Conservation (phyloP, 2,888 invertebrate genomes). For the Ecliptopera silaceata region DNA sequence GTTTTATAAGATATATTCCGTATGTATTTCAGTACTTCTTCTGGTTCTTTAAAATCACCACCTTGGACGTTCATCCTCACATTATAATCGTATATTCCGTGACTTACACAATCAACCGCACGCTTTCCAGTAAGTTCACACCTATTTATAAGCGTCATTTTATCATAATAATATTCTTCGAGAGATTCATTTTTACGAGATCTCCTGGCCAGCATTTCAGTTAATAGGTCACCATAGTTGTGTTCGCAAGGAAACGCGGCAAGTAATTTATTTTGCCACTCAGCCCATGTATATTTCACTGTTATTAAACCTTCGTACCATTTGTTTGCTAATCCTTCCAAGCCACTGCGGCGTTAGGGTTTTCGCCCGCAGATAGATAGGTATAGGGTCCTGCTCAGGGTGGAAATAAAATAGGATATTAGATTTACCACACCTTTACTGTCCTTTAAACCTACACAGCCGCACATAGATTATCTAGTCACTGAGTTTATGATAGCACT, state of each 20-base stretch:
- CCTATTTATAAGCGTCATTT: conserved; percentile 28
- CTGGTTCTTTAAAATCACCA: neutral
- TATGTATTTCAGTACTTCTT: neutral
- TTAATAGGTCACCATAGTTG: conserved; percentile 3
- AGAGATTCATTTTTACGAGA: conserved; percentile 21
- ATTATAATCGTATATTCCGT: neutral
- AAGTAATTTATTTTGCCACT: neutral
- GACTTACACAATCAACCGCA: conserved; percentile 27
- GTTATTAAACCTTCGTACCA: conserved; percentile 33
- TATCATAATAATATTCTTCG: conserved; percentile 33
- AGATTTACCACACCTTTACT: too few relatives aligned
- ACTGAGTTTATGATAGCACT: too few relatives aligned
- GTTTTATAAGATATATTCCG: neutral
- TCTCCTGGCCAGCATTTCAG: conserved; percentile 32
- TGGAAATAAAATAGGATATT: too few relatives aligned
- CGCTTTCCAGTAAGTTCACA: conserved; percentile 25
- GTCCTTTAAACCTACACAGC: too few relatives aligned
- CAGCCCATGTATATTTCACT: conserved; percentile 28
- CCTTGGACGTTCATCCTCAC: neutral
- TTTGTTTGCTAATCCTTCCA: conserved; percentile 27
- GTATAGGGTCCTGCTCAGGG: too few relatives aligned
- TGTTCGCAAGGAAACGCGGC: neutral
- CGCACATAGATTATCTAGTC: too few relatives aligned
- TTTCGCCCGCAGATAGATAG: too few relatives aligned
- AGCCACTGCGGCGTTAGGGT: too few relatives aligned